Evolutionary conservation across 2,113 vertebrate genomes (phyloP).

Genomic region (Lepus europaeus): DNA sequence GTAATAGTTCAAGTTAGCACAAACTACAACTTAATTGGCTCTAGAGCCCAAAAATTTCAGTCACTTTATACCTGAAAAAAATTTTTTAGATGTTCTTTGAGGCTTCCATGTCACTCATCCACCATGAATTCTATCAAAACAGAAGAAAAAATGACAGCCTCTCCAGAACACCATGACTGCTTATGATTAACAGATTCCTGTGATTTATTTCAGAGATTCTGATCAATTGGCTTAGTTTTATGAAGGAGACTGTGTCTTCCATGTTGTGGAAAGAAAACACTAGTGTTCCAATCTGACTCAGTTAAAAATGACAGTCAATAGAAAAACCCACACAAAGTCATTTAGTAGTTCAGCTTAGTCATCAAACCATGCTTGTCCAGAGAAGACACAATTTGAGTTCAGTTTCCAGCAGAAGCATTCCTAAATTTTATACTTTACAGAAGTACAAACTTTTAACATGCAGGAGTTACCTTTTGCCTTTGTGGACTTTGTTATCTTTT

Average conservation of each 20-base stretch:
- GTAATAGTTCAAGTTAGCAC: neutral
- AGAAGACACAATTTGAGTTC: slow-evolving; percentile 3
- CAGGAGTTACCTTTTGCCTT: neutral
- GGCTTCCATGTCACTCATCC: neutral
- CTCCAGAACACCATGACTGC: slow-evolving; percentile 47
- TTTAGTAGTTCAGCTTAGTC: slow-evolving; percentile 54
- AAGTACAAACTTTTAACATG: slow-evolving; percentile 60
- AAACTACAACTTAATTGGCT: neutral
- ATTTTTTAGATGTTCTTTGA: slow-evolving; percentile 35
- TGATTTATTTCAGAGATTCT: slow-evolving; percentile 77
- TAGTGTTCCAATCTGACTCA: slow-evolving; percentile 18
- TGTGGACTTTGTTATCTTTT: neutral
- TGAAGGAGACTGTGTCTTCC: slow-evolving; percentile 48
- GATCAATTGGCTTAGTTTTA: slow-evolving; percentile 67
- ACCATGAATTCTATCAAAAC: slow-evolving; percentile 7
- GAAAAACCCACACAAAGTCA: neutral
- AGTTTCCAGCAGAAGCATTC: slow-evolving; percentile 50
- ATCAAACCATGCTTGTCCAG: slow-evolving; percentile 39
- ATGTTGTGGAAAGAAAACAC: slow-evolving; percentile 69
- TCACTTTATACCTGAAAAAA: neutral
- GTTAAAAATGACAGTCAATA: slow-evolving; percentile 69
- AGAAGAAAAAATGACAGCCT: neutral
- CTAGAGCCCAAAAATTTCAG: neutral
- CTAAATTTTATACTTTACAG: neutral
- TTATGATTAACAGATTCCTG: slow-evolving; percentile 65